Conservation (phyloP, 2,113 vertebrate genomes). For the Proteles cristata region DNA sequence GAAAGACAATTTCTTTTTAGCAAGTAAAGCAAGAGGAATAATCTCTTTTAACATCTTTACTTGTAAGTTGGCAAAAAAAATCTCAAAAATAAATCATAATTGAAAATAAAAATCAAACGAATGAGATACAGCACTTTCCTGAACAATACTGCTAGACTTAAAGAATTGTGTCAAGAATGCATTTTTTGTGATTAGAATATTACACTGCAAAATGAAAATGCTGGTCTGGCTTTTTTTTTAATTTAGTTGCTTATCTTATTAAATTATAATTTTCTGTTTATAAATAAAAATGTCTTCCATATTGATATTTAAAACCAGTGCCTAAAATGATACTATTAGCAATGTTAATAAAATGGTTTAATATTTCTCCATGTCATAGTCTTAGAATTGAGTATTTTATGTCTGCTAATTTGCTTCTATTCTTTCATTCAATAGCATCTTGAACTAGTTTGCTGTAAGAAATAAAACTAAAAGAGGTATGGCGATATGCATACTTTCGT, state of each 20-base stretch:
- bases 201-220: background rate
- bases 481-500: background rate
- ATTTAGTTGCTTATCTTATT: background rate
- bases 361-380: background rate
- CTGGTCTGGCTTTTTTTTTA: background rate
- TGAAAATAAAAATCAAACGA: background rate
- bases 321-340: background rate
- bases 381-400: background rate
- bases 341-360: background rate
- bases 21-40: background rate
- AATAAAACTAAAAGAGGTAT: background rate
- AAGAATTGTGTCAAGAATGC: background rate
- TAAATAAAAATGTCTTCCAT: background rate
- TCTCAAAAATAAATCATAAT: background rate
- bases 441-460: background rate
- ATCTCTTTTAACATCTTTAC: background rate
- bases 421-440: background rate
- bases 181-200: background rate
- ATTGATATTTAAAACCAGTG: background rate
- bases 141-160: background rate
- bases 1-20: background rate
- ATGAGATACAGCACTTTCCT: background rate
- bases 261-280: background rate
- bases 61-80: background rate
- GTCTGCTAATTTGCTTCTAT: background rate